Evolutionary conservation across 2,888 invertebrate species (phyloP).

Genomic region (Chironomus tentans): DNA sequence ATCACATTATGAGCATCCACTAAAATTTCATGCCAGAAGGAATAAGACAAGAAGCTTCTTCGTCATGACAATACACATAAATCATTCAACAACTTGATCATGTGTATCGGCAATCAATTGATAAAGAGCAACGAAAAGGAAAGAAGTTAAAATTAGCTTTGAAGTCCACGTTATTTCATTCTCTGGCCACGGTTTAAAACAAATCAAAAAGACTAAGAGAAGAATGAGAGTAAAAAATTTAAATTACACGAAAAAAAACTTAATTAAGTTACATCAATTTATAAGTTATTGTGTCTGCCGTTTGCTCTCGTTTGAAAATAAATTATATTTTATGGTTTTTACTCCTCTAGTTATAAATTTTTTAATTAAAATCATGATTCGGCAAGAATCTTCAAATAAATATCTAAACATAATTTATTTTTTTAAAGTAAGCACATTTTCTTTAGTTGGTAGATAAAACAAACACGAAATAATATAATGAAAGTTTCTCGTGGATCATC

Average conservation of each 20-base stretch:
- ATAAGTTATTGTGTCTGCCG: neutral
- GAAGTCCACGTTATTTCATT: neutral
- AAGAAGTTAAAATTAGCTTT: neutral
- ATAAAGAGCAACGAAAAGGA: constrained; percentile 4
- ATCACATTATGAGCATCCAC: neutral
- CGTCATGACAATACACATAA: neutral
- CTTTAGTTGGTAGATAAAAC: too few species aligned
- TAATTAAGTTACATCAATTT: constrained; percentile 25
- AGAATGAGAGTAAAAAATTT: constrained; percentile 4
- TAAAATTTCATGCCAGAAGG: neutral
- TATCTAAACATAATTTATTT: neutral
- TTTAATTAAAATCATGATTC: constrained; percentile 27
- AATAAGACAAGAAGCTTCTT: constrained; percentile 19
- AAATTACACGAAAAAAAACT: constrained; percentile 18
- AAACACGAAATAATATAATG: too few species aligned
- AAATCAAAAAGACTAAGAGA: neutral
- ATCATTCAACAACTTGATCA: constrained; percentile 3
- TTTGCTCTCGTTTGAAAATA: neutral
- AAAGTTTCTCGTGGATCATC: too few species aligned
- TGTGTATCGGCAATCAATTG: constrained; percentile 19
- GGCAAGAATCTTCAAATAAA: constrained; percentile 15
- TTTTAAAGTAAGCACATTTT: too few species aligned
- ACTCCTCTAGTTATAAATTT: constrained; percentile 24
- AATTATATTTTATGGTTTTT: constrained; percentile 20
- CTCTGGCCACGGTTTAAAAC: neutral